A percentile compares a stretch with the other conserved stretches of the same genome.
Conservation (phyloP, 2,797 vertebrate genomes). For the Oophaga sylvatica region DNA sequence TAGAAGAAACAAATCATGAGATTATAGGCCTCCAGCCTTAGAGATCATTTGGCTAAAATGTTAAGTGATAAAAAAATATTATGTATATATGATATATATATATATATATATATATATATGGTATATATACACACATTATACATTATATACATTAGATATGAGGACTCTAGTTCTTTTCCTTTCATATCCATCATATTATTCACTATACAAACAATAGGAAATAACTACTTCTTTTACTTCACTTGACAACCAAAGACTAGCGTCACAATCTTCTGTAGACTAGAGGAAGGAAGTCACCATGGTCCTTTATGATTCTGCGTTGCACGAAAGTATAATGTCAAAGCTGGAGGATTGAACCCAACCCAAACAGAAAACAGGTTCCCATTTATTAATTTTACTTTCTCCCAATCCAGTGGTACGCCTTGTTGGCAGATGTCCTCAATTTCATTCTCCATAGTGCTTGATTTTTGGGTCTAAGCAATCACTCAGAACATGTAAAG, state of each 20-base stretch:
- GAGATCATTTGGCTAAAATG: background rate
- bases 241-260: background rate
- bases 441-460: background rate
- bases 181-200: background rate
- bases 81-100: too few species aligned
- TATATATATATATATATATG: too few species aligned
- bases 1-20: slow-evolving; percentile 18
- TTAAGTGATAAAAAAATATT: background rate
- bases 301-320: background rate
- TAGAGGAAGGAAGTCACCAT: background rate
- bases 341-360: too few species aligned
- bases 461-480: background rate
- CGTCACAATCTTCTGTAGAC: background rate
- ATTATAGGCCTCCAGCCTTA: background rate
- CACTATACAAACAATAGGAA: background rate
- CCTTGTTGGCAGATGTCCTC: background rate
- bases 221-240: background rate
- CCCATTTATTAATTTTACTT: too few species aligned
- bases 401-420: too few species aligned
- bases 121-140: too few species aligned
- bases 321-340: background rate
- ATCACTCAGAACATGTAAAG: background rate
- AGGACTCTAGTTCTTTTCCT: background rate
- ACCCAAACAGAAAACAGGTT: too few species aligned
- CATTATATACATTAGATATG: too few species aligned